Conservation (phyloP, 2,113 vertebrate species). For the Esox niger region DNA sequence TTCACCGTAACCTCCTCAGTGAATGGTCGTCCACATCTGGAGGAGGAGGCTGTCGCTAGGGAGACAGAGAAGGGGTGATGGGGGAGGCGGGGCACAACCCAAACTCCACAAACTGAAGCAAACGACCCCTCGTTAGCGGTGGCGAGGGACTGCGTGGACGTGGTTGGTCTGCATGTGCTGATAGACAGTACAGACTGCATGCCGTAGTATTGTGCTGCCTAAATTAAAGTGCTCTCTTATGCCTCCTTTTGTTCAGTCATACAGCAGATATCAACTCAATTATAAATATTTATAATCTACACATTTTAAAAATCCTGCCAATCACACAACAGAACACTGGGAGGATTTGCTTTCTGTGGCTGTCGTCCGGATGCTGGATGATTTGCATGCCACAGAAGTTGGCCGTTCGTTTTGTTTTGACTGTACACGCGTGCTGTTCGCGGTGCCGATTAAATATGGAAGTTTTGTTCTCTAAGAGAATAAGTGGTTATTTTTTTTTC, state of each 20-base stretch:
- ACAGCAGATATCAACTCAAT: slow-evolving; percentile 77
- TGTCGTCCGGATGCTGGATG: slow-evolving; percentile 54
- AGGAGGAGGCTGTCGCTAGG: background rate
- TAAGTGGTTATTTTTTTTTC: slow-evolving; percentile 62
- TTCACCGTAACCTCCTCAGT: slow-evolving; percentile 49
- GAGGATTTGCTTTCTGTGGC: slow-evolving; percentile 68
- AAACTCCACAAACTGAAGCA: slow-evolving; percentile 30
- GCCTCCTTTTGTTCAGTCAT: slow-evolving; percentile 51
- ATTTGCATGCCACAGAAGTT: slow-evolving; percentile 77
- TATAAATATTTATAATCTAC: slow-evolving; percentile 83
- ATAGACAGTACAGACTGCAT: slow-evolving; percentile 40
- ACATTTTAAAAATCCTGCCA: slow-evolving; percentile 76
- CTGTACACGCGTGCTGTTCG: slow-evolving; percentile 70
- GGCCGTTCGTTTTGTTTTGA: slow-evolving; percentile 67
- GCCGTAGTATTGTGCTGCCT: slow-evolving; percentile 36
- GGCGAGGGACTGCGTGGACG: slow-evolving; percentile 44
- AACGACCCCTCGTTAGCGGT: slow-evolving; percentile 46
- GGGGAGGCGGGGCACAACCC: too few relatives aligned
- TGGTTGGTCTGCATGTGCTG: slow-evolving; percentile 44
- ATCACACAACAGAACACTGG: slow-evolving; percentile 61
- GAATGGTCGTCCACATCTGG: background rate
- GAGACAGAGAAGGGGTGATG: background rate
- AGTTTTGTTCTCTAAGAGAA: slow-evolving; percentile 72
- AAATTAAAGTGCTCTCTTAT: slow-evolving; percentile 47
- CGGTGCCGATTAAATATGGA: slow-evolving; percentile 79